A percentile compares a stretch with the other conserved stretches of the same genome.
These are phyloP conservation scores for Malurus cyaneus DNA, from an alignment of 2,113 vertebrate genomes.

Conservation along the genomic window DNA sequence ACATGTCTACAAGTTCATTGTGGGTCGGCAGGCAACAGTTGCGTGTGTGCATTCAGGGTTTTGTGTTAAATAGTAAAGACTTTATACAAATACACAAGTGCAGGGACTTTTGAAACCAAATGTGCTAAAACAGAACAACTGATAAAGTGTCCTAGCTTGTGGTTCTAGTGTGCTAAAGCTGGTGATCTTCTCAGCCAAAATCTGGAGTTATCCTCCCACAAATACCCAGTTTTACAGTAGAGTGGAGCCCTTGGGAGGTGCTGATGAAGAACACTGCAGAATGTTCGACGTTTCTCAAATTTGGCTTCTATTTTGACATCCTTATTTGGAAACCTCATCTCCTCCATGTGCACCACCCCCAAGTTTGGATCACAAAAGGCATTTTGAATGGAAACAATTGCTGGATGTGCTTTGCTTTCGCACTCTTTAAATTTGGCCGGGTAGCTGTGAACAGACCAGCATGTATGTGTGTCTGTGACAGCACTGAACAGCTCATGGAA, in stretches of 20 bases:
- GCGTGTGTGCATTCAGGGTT: neutral
- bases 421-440: neutral
- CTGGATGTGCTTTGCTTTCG: slow-evolving; percentile 38
- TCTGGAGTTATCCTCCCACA: neutral
- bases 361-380: neutral
- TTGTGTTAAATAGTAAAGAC: slow-evolving; percentile 26
- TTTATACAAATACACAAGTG: neutral
- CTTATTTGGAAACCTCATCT: slow-evolving; percentile 14
- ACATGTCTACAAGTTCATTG: slow-evolving; percentile 50
- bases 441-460: neutral
- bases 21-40: slow-evolving; percentile 34
- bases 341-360: neutral
- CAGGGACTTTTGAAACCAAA: neutral
- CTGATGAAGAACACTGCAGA: neutral
- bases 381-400: slow-evolving; percentile 42
- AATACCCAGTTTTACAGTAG: neutral
- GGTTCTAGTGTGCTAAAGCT: neutral
- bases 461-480: neutral
- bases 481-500: neutral
- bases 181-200: neutral
- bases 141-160: neutral
- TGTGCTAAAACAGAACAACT: neutral
- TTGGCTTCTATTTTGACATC: neutral
- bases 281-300: neutral
- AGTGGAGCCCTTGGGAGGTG: neutral